These are phyloP conservation scores for Linurgus olivaceus DNA, from an alignment of 2,797 vertebrate genomes.

Conservation along the genomic window DNA sequence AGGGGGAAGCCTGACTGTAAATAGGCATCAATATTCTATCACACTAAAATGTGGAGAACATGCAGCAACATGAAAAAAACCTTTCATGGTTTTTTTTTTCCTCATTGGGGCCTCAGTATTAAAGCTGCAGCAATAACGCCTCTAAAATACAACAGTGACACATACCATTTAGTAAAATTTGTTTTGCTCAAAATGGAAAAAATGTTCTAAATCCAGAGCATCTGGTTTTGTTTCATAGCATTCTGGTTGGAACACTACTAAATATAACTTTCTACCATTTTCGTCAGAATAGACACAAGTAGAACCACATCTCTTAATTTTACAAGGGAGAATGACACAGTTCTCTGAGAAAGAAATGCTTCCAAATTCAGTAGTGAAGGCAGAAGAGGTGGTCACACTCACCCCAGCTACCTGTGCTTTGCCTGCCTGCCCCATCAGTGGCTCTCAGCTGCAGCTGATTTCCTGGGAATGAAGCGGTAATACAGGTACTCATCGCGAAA, in stretches of 20 bases:
- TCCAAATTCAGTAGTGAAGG: neutral
- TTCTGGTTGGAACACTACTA: neutral
- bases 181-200: neutral
- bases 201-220: neutral
- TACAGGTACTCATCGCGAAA: conserved; percentile 88
- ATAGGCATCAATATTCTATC: neutral
- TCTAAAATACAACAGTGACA: neutral
- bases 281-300: neutral
- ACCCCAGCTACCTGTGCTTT: neutral
- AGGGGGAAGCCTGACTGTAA: neutral
- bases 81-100: neutral
- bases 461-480: conserved; percentile 81
- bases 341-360: neutral
- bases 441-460: conserved; percentile 2
- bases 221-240: neutral
- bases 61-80: neutral
- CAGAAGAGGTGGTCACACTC: neutral
- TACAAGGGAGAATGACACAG: neutral
- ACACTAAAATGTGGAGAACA: neutral
- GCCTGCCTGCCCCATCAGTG: neutral
- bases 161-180: neutral
- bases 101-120: neutral
- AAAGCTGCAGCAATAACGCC: neutral
- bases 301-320: neutral
- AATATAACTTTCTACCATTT: neutral